These are phyloP conservation scores for Bombus confusus DNA, from an alignment of 1,140 invertebrate species.

Conservation along the genomic window DNA sequence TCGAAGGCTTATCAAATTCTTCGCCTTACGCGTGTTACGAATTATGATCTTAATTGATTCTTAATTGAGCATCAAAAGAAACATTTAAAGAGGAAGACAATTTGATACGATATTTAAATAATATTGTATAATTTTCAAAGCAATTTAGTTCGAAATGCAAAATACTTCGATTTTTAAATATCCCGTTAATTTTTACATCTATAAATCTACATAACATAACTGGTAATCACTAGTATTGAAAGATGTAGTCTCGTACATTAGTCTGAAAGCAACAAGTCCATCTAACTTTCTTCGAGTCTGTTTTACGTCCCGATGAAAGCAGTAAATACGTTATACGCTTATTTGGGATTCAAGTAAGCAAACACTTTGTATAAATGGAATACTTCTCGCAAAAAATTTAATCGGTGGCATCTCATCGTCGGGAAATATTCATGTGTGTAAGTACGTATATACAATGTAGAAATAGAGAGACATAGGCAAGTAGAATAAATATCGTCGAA, in stretches of 20 bases:
- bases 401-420: background rate
- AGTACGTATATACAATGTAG: background rate
- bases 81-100: too few relatives aligned
- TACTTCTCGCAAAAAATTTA: constrained; percentile 28
- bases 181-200: too few relatives aligned
- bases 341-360: constrained; percentile 39
- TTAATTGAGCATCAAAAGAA: too few relatives aligned
- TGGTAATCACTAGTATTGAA: too few relatives aligned
- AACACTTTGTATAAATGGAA: constrained; percentile 25
- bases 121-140: too few relatives aligned
- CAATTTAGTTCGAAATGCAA: too few relatives aligned
- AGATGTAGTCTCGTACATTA: background rate
- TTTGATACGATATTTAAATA: too few relatives aligned
- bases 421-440: background rate
- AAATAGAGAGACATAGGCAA: background rate
- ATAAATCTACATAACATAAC: too few relatives aligned
- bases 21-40: background rate
- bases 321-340: constrained; percentile 38
- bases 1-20: background rate
- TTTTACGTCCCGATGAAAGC: background rate
- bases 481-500: too few relatives aligned
- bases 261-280: constrained; percentile 25
- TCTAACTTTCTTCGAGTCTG: background rate
- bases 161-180: too few relatives aligned
- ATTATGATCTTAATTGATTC: background rate